Evolutionary conservation across 2,888 invertebrate genomes (phyloP).

Genomic region (Caenorhabditis sp.): DNA sequence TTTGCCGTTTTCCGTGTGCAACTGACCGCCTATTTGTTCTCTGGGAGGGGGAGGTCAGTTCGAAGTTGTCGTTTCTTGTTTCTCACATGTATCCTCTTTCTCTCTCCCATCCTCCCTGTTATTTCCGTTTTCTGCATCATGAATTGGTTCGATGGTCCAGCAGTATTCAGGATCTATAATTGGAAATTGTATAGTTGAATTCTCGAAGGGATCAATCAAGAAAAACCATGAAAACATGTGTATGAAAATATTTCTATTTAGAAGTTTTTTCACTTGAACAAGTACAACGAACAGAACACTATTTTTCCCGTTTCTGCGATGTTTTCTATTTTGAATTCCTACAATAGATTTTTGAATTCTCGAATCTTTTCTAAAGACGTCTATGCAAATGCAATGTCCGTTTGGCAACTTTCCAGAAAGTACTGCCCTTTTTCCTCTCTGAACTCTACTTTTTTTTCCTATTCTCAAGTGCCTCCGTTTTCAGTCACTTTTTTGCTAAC

Average conservation of each 20-base stretch:
- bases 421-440: neutral
- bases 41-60: conserved; percentile 1
- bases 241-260: no score
- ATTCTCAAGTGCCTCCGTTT: conserved; percentile 4
- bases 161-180: no score
- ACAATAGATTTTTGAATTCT: no score
- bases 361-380: conserved; percentile 2
- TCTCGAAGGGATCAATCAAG: neutral
- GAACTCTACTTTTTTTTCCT: neutral
- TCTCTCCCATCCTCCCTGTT: neutral
- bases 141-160: no score
- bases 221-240: neutral
- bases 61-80: neutral
- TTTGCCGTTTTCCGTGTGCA: neutral
- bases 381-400: neutral
- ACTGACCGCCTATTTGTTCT: conserved; percentile 19
- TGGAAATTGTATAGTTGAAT: neutral
- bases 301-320: neutral
- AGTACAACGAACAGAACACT: no score
- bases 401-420: neutral
- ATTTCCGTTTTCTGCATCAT: no score
- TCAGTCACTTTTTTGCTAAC: neutral
- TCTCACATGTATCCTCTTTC: conserved; percentile 3
- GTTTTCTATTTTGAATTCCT: neutral
- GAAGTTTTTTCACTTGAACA: no score